Evolutionary conservation across 2,113 vertebrate genomes (phyloP), one percentile per base, ranked within the genome.

Genomic region (Megaceryle torquata): DNA sequence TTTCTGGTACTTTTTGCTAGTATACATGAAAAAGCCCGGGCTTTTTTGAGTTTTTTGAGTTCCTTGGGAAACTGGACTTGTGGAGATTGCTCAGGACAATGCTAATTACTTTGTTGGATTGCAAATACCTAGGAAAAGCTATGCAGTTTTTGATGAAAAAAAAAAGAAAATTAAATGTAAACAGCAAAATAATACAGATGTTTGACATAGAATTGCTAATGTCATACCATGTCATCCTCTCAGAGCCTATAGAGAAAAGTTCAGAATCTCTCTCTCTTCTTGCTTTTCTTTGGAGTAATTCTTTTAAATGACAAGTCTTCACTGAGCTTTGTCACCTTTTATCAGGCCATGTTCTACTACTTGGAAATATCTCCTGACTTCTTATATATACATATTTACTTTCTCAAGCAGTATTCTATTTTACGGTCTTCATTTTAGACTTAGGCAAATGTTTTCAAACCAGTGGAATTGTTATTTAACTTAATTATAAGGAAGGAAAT

Each of bases 71-170:
- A 46, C 1, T 5, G 13, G 3, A 5, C 2, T 69, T 81, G 59
- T 87, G 16, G 33, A 44, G 5, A 24, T 50, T 51, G 8, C 44
- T 2, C 9, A 69, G 41, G 11, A 77, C 26, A 24, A 39, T 35
- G 1, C 0, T 17, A 2, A 59, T 78, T 48, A 5, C 3, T 21
- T 21, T 43, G 14, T 31, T 67, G 12, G 5, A 17, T 39, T 13
- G 8, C 6, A 71, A 22, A 91, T 59, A 54, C 4, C 19, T 20
- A 56, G 50, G 35, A 69, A 83, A 46, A 56, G 4, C 3, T 14
- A 41, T 77, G 19, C 10, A 69, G n/a, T 48, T 83, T 26, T 39
- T 41, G 7, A 59, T 77, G 59, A 72, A 5, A 46, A 13, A 81
- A 77, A 56, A 11, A 6, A 51, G 28, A 51, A 86, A 61, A 78